A percentile compares a stretch with the other conserved stretches of the same genome.
Conservation (phyloP, 2,113 vertebrate genomes). For the Onychostruthus taczanowskii region DNA sequence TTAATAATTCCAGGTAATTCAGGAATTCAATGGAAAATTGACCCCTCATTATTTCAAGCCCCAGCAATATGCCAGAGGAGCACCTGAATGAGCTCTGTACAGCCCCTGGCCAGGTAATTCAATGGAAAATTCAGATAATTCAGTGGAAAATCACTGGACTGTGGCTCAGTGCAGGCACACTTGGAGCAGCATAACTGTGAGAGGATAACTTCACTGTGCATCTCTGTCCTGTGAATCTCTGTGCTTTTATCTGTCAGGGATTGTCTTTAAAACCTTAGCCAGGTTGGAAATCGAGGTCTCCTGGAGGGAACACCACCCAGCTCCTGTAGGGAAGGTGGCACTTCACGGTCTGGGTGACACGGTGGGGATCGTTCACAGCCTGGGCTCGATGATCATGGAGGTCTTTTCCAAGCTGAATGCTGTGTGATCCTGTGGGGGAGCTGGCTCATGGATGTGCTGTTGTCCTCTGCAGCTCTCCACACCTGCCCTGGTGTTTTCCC, state of each 20-base stretch:
- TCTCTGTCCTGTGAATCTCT: neutral
- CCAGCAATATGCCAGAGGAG: neutral
- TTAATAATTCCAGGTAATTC: neutral
- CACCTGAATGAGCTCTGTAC: neutral
- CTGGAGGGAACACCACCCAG: neutral
- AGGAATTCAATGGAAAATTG: neutral
- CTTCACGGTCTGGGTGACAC: neutral
- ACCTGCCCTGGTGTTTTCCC: rapidly evolving
- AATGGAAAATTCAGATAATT: neutral
- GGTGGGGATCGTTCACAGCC: neutral
- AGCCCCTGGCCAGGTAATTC: neutral
- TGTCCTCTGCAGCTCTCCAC: neutral
- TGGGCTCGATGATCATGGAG: rapidly evolving
- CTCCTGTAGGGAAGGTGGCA: neutral
- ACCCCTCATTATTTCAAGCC: neutral
- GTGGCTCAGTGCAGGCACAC: neutral
- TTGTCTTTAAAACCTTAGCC: neutral
- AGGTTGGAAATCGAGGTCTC: neutral
- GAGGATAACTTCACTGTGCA: neutral
- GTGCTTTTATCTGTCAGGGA: rapidly evolving
- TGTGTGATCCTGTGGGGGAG: neutral
- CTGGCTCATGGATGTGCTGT: rapidly evolving
- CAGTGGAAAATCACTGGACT: neutral
- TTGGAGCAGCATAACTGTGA: neutral
- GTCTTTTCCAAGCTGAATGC: neutral